phyloP scores from a whole-genome alignment of 2,113 vertebrate species.

The Saccopteryx leptura region DNA sequence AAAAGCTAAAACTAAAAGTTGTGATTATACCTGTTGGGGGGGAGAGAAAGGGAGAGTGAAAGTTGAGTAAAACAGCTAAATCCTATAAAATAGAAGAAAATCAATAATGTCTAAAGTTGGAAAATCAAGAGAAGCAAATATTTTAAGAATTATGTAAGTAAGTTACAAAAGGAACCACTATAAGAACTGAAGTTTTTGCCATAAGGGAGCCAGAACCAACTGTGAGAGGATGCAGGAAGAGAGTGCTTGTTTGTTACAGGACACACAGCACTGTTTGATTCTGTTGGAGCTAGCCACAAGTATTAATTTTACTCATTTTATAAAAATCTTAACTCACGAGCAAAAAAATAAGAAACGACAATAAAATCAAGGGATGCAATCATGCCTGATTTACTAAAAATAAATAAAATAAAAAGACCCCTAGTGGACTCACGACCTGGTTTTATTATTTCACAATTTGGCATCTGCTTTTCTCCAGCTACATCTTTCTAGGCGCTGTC shows the following conservation, averaged over 20 bases:
- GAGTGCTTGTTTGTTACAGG: neutral
- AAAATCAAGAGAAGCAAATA: slow-evolving; percentile 50
- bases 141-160: neutral
- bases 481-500: neutral
- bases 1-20: slow-evolving; percentile 54
- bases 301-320: slow-evolving; percentile 53
- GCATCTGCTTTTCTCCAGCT: neutral
- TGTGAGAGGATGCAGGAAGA: neutral
- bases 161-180: slow-evolving; percentile 32
- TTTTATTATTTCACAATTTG: neutral
- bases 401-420: neutral
- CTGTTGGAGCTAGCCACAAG: neutral
- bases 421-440: neutral
- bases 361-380: slow-evolving; percentile 37
- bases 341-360: neutral
- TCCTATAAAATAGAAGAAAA: slow-evolving; percentile 24
- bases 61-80: slow-evolving; percentile 15
- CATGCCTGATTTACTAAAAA: neutral
- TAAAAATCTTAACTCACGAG: slow-evolving; percentile 21
- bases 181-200: neutral
- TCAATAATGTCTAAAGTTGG: neutral
- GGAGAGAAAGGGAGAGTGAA: neutral
- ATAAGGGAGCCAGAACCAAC: slow-evolving; percentile 25
- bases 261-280: neutral
- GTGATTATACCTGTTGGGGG: neutral